Conservation (phyloP, 2,797 vertebrate genomes). For the Vultur gryphus region DNA sequence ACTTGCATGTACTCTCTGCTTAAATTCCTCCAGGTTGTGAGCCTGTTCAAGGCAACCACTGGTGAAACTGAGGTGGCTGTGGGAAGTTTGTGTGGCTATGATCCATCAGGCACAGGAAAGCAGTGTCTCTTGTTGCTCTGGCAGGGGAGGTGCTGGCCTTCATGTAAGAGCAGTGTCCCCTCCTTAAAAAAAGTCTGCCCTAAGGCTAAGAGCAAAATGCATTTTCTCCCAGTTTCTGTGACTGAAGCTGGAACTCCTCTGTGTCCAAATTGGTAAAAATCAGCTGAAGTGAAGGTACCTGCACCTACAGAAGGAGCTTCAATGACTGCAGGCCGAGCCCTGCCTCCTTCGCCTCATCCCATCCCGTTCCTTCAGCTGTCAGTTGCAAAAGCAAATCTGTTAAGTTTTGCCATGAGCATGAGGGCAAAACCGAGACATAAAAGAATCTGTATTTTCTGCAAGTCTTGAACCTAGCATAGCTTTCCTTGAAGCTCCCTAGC, state of each 20-base stretch:
- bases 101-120: background rate
- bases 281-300: background rate
- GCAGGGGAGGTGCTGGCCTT: background rate
- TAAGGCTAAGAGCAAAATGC: background rate
- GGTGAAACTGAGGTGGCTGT: background rate
- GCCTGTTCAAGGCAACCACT: background rate
- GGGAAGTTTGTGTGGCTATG: background rate
- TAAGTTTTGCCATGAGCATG: background rate
- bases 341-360: background rate
- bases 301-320: background rate
- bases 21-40: background rate
- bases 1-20: rapidly evolving
- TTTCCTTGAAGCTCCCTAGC: background rate
- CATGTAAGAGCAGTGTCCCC: background rate
- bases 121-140: rapidly evolving
- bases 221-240: background rate
- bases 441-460: background rate
- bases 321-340: rapidly evolving
- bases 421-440: background rate
- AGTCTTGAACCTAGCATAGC: background rate
- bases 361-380: background rate
- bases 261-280: background rate
- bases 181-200: background rate
- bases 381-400: background rate
- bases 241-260: background rate